Conservation (phyloP, 2,888 invertebrate genomes). For the Cephus pygmeus region DNA sequence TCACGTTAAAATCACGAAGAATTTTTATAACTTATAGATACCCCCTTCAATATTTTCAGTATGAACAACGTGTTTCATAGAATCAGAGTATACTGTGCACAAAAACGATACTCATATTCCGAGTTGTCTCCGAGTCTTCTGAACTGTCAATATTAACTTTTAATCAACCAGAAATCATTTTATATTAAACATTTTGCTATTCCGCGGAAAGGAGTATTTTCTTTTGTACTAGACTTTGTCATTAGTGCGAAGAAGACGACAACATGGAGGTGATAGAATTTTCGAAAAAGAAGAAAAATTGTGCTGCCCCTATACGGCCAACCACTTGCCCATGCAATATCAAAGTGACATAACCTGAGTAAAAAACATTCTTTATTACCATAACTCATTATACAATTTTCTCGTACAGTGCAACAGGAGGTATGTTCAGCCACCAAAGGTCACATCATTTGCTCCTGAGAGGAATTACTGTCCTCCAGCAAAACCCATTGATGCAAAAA, state of each 20-base stretch:
- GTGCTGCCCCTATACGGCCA: slow-evolving; percentile 22
- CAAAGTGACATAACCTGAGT: slow-evolving; percentile 26
- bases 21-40: not conserved
- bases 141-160: not conserved
- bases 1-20: slow-evolving; percentile 44
- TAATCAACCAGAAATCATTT: not conserved
- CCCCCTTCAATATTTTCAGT: not conserved
- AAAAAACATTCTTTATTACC: not conserved
- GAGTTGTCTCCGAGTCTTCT: not conserved
- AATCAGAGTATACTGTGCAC: not conserved
- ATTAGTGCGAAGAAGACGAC: not conserved
- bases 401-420: slow-evolving; percentile 40
- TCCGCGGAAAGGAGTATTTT: not conserved
- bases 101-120: not conserved
- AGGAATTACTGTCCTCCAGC: slow-evolving; percentile 46
- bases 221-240: not conserved
- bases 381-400: not conserved
- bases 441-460: slow-evolving; percentile 51
- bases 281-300: slow-evolving; percentile 26
- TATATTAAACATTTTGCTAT: not conserved
- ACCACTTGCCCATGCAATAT: slow-evolving; percentile 28
- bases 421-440: slow-evolving; percentile 58
- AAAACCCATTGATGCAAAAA: slow-evolving; percentile 46
- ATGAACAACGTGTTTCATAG: not conserved
- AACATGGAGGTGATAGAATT: slow-evolving; percentile 50